phyloP scores from a whole-genome alignment of 2,888 invertebrate species.

The Pyrgus malvae region DNA sequence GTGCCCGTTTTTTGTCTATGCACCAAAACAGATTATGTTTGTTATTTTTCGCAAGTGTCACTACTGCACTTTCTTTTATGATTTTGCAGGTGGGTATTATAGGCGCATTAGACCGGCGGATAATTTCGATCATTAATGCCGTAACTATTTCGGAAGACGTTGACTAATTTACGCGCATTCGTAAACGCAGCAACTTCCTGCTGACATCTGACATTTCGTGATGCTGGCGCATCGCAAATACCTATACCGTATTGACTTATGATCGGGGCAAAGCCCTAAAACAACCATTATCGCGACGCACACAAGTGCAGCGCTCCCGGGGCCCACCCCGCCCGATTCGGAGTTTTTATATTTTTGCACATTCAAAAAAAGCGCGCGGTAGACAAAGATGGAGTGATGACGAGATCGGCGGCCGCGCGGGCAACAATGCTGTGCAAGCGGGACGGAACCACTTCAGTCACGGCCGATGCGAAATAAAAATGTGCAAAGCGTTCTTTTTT shows the following conservation, averaged over 20 bases:
- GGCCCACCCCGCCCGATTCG: constrained; percentile 67
- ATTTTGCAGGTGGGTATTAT: constrained; percentile 7
- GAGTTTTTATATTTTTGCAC: constrained; percentile 81
- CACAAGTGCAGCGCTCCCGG: constrained; percentile 60
- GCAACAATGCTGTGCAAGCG: constrained; percentile 72
- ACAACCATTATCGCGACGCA: constrained; percentile 73
- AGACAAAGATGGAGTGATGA: constrained; percentile 81
- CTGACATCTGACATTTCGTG: constrained; percentile 25
- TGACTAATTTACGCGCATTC: constrained; percentile 8
- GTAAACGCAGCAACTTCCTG: constrained; percentile 27
- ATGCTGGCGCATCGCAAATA: constrained; percentile 32
- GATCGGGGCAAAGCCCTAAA: constrained; percentile 77
- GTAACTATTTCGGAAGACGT: constrained; percentile 12
- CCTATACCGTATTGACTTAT: constrained; percentile 70
- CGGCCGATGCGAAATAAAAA: constrained; percentile 76
- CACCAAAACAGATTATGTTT: constrained; percentile 48
- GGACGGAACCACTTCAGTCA: constrained; percentile 72
- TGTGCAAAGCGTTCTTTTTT: constrained; percentile 78
- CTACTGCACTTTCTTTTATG: constrained; percentile 35
- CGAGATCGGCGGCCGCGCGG: constrained; percentile 52
- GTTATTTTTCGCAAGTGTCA: constrained; percentile 36
- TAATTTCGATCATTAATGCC: constrained; percentile 5
- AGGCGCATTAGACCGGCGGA: not conserved
- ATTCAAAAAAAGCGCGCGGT: constrained; percentile 75
- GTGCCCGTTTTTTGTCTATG: constrained; percentile 48